A percentile compares a stretch with the other conserved stretches of the same genome.
These are phyloP conservation scores for Apodemia zela DNA, from an alignment of 2,888 invertebrate genomes.

Conservation along the genomic window DNA sequence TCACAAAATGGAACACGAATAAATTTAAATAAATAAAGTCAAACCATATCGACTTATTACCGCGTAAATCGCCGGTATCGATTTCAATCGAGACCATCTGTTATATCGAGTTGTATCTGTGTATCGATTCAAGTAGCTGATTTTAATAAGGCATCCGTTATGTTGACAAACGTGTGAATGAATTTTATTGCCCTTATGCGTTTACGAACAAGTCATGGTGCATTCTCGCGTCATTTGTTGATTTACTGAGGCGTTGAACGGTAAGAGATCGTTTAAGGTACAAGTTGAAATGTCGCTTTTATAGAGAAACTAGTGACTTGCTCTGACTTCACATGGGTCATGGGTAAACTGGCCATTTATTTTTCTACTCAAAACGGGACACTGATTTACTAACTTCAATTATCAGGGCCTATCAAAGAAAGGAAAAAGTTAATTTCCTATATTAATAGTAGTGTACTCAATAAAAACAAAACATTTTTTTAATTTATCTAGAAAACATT, in stretches of 20 bases:
- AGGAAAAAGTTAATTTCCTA: too few species aligned
- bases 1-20: conserved; percentile 59
- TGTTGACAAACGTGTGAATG: conserved; percentile 78
- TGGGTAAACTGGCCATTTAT: too few species aligned
- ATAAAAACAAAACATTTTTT: too few species aligned
- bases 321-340: neutral
- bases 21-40: conserved; percentile 50
- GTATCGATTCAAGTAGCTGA: conserved; percentile 54
- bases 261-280: conserved; percentile 21
- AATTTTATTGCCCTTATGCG: conserved; percentile 73
- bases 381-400: too few species aligned
- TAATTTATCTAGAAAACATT: too few species aligned
- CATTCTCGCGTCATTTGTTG: conserved; percentile 69
- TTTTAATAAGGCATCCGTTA: conserved; percentile 76
- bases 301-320: neutral
- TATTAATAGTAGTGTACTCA: too few species aligned
- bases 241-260: conserved; percentile 48
- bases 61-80: conserved; percentile 26
- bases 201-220: conserved; percentile 46
- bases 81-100: conserved; percentile 31
- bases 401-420: too few species aligned
- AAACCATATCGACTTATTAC: conserved; percentile 15
- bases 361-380: too few species aligned
- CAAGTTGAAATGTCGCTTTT: conserved; percentile 18
- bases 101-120: conserved; percentile 16